Evolutionary conservation across 2,113 vertebrate species (phyloP).

Genomic region (Barbus barbus): DNA sequence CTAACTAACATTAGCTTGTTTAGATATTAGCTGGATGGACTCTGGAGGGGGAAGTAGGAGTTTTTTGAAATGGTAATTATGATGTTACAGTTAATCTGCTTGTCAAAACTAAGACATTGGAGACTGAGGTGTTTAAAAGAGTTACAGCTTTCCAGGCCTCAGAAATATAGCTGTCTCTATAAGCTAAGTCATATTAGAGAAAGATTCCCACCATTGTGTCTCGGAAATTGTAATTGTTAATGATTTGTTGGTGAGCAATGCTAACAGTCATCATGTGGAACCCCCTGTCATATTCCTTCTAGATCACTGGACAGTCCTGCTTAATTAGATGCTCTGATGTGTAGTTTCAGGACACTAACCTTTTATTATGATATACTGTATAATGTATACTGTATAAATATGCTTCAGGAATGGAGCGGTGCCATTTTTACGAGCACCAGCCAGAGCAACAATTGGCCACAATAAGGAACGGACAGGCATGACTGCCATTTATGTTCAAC

Average conservation of each 20-base stretch:
- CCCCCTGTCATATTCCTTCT: neutral
- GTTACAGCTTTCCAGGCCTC: neutral
- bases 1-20: neutral
- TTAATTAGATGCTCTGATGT: neutral
- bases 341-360: neutral
- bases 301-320: neutral
- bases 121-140: neutral
- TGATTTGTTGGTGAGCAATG: too few relatives aligned
- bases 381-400: neutral
- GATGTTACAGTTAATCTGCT: neutral
- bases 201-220: neutral
- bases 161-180: neutral
- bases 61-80: neutral
- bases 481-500: neutral
- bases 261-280: neutral
- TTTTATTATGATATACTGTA: conserved; percentile 25
- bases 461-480: neutral
- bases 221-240: neutral
- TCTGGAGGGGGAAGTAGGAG: neutral
- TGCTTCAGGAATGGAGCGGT: neutral
- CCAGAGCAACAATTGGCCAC: conserved; percentile 2
- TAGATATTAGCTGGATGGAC: neutral
- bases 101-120: neutral
- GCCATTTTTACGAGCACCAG: conserved; percentile 1
- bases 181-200: neutral